Evolutionary conservation across 2,113 vertebrate genomes (phyloP).

Genomic region (Hyperopisus bebe): DNA sequence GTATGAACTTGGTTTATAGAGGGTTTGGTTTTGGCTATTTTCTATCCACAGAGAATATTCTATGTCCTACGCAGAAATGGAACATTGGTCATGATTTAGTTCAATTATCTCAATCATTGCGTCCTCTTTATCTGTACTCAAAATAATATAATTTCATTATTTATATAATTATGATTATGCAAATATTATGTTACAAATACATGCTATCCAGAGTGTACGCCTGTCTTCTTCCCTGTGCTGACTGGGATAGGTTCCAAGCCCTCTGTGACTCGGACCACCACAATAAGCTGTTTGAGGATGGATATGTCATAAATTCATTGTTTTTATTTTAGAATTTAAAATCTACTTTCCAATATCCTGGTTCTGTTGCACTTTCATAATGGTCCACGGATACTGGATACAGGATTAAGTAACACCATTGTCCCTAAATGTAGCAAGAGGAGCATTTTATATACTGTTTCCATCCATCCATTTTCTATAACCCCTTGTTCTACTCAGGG

Average conservation of each 20-base stretch:
- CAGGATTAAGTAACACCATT: neutral
- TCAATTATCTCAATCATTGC: neutral
- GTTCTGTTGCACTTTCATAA: neutral
- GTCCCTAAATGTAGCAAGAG: neutral
- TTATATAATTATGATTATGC: neutral
- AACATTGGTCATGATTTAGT: neutral
- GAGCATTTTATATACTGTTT: neutral
- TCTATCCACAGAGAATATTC: neutral
- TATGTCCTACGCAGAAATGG: neutral
- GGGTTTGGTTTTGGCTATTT: neutral
- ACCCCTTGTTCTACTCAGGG: neutral
- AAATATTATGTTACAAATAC: neutral
- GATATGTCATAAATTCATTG: neutral
- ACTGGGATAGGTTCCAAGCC: neutral
- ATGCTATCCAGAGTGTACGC: neutral
- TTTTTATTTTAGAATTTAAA: neutral
- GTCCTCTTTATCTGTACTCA: neutral
- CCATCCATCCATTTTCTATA: neutral
- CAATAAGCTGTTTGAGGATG: neutral
- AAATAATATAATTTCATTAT: neutral
- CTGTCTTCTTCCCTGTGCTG: neutral
- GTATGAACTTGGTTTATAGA: neutral
- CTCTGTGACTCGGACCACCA: neutral
- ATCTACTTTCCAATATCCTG: neutral
- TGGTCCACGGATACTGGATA: neutral